Percentiles rank a stretch among this genome's conserved stretches.
Evolutionary conservation across 2,797 vertebrate genomes (phyloP).

Genomic region (Chanos chanos): DNA sequence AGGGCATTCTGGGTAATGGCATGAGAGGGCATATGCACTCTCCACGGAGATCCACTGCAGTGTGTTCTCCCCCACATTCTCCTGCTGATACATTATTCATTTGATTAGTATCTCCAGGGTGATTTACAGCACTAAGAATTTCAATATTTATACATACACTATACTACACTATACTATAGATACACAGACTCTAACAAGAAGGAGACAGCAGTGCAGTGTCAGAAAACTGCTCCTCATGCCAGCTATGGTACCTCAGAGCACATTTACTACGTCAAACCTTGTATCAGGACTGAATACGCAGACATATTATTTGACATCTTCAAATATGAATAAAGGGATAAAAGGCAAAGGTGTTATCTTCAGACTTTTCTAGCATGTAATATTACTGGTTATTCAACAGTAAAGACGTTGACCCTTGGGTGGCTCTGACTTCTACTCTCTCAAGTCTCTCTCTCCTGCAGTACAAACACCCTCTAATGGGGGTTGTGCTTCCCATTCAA

Average conservation of each 20-base stretch:
- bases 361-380: no score
- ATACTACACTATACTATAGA: no score
- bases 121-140: constrained; percentile 24
- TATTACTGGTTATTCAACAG: no score
- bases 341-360: no score
- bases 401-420: no score
- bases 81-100: constrained; percentile 13
- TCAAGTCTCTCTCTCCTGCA: background rate
- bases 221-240: no score
- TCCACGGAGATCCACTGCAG: constrained; percentile 11
- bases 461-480: constrained; percentile 10
- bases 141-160: constrained; percentile 4
- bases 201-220: no score
- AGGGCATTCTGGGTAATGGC: constrained; percentile 28
- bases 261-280: background rate
- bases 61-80: background rate
- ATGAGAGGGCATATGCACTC: constrained; percentile 27
- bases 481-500: background rate
- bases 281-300: no score
- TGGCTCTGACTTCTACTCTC: background rate
- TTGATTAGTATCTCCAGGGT: constrained; percentile 13
- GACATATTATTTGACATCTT: no score
- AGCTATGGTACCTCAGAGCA: background rate
- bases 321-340: background rate
- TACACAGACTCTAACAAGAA: no score